These are phyloP conservation scores for Luperina testacea DNA, from an alignment of 2,888 invertebrate genomes.

Conservation along the genomic window DNA sequence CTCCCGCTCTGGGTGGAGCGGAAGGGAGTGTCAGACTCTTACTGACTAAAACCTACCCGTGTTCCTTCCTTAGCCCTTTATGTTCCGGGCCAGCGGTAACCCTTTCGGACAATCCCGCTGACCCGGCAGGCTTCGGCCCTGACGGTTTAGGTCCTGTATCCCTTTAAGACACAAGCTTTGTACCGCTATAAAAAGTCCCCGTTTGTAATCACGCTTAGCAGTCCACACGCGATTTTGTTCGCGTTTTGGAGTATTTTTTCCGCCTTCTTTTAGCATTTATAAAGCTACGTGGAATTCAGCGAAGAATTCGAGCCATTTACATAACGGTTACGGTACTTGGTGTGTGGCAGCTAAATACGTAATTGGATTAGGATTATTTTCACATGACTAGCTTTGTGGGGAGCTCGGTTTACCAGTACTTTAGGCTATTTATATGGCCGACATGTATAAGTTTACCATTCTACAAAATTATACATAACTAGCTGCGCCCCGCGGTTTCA, in stretches of 20 bases:
- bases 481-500: too few species aligned
- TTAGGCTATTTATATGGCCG: background rate
- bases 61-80: too few species aligned
- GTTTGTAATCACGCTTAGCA: background rate
- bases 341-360: conserved; percentile 29
- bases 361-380: conserved; percentile 33
- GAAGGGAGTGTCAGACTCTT: too few species aligned
- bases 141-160: too few species aligned
- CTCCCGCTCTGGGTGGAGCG: too few species aligned
- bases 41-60: too few species aligned
- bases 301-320: conserved; percentile 27
- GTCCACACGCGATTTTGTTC: conserved; percentile 5
- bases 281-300: conserved; percentile 13
- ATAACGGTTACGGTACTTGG: conserved; percentile 28
- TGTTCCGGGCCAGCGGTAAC: too few species aligned
- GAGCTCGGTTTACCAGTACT: background rate
- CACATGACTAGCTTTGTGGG: conserved; percentile 2
- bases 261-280: background rate
- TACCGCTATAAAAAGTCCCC: background rate
- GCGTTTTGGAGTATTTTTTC: background rate
- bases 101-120: too few species aligned
- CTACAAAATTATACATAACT: too few species aligned
- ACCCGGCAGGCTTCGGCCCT: too few species aligned
- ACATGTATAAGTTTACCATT: too few species aligned
- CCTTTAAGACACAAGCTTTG: background rate